Evolutionary conservation across 35 echinoderm and acorn worm species (phyloP), one percentile per base, ranked within the genome.

Genomic region (Eucidaris tribuloides): DNA sequence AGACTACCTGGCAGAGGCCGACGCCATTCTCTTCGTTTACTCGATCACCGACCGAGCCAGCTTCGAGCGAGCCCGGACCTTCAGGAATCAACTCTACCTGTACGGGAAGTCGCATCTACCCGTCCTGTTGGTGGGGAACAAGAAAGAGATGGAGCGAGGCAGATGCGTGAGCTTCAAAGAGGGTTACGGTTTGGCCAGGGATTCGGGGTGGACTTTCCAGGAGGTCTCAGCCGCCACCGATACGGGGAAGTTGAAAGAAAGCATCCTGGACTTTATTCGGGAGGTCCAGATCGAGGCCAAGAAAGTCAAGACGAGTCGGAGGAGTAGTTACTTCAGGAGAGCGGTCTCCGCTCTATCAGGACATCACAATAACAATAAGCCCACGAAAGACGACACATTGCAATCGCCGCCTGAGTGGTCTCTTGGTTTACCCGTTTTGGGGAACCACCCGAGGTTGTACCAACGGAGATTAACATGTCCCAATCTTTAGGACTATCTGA

Each of bases 11-110:
- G 36, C 62, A 42, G 71, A 85, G 1, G 94, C 94, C 15, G 94
- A 97, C 39, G 94, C 94, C 46, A 54, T 97, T 23, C 41, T 97
- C 44, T 97, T 84, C 78, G 94, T 97, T 18, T 97, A 97, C 65
- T 97, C 94, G 17, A 92, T 97, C 38, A 90, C 87, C 15, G 79
- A 88, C 61, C 63, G 85, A 63, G 15, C 65, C 64, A 92, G 84
- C 56, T 97, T 97, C 42, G 89, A 91, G 29, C 62, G 81, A 41
- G 94, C 85, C 0, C 45, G 61, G 23, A 36, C 79, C 4, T 89
- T 97, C 29, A 38, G 81, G 3, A 81, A 91, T 32, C 57, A 91
- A 45, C 42, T 97, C 0, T 46, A 82, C 11, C 80, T 84, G 42
- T 76, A 65, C 20, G 44, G 61, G 25, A 97, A 92, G 64, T 80